Percentiles rank a stretch among this genome's conserved stretches.
These are phyloP conservation scores for Dasypolia templi DNA, from an alignment of 2,888 invertebrate species.

Conservation along the genomic window DNA sequence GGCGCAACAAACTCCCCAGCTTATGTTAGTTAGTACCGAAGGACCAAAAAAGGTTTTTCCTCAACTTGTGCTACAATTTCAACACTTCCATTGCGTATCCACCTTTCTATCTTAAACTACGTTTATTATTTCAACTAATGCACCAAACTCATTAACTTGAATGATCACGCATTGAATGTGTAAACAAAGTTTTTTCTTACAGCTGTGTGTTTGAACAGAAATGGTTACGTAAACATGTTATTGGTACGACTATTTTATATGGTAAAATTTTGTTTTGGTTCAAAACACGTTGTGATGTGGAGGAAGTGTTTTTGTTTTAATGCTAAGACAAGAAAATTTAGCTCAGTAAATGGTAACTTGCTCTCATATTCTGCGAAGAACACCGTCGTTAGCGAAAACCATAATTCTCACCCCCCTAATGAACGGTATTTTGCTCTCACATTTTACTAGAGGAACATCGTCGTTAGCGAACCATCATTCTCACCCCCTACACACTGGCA, in stretches of 20 bases:
- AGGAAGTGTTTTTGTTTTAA: background rate
- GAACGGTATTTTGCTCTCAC: background rate
- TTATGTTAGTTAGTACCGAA: background rate
- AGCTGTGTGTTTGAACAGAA: conserved; percentile 50
- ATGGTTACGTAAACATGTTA: conserved; percentile 57
- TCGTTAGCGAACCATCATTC: background rate
- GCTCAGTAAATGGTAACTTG: background rate
- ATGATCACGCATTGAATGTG: conserved; percentile 39
- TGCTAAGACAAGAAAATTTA: background rate
- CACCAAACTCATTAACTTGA: conserved; percentile 54
- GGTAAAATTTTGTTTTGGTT: conserved; percentile 40
- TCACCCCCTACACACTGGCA: background rate
- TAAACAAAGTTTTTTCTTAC: conserved; percentile 55
- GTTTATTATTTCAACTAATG: conserved; percentile 59
- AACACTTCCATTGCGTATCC: conserved; percentile 18
- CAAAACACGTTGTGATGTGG: background rate
- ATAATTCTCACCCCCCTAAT: background rate
- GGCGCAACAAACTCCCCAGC: background rate
- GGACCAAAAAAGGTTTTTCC: background rate
- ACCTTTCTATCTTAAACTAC: background rate
- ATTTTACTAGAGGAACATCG: background rate
- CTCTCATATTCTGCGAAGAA: background rate
- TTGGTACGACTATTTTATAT: conserved; percentile 36
- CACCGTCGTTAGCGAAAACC: background rate
- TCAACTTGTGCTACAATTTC: conserved; percentile 24